Evolutionary conservation across 2,888 invertebrate species (phyloP).

Genomic region (Cylindroiulus punctatus): DNA sequence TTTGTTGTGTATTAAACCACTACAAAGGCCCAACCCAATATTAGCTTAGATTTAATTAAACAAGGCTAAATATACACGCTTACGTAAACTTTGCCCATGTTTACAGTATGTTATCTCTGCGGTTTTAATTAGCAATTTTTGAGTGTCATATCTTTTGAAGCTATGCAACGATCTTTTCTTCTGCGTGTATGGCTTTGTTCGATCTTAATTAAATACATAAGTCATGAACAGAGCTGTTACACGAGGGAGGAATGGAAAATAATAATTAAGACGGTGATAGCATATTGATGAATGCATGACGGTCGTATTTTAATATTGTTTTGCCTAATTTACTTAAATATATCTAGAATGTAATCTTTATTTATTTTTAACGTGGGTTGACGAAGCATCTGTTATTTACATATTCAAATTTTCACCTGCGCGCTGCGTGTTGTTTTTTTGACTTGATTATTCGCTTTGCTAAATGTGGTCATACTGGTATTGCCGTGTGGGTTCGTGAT

Average conservation of each 20-base stretch:
- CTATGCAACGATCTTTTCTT: not conserved
- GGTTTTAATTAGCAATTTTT: not conserved
- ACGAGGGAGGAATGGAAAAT: not conserved
- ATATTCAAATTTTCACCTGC: not conserved
- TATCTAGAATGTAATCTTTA: too few species aligned
- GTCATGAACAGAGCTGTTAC: too few species aligned
- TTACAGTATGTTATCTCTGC: not conserved
- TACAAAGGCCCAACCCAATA: not conserved
- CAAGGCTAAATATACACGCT: not conserved
- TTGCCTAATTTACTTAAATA: too few species aligned
- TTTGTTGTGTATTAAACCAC: not conserved
- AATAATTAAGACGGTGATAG: not conserved
- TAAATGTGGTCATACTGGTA: not conserved
- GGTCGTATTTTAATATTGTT: too few species aligned
- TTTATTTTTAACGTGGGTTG: not conserved
- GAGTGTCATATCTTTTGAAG: not conserved
- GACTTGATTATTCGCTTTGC: not conserved
- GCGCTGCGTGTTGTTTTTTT: not conserved
- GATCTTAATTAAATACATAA: not conserved
- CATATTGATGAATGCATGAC: not conserved
- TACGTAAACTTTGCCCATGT: not conserved
- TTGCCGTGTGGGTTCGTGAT: not conserved
- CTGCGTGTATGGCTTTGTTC: not conserved
- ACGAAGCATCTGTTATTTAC: not conserved
- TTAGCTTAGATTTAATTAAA: slow-evolving; percentile 7